A percentile compares a stretch with the other conserved stretches of the same genome.
phyloP scores from a whole-genome alignment of 2,113 vertebrate genomes.

The Danionella cerebrum region DNA sequence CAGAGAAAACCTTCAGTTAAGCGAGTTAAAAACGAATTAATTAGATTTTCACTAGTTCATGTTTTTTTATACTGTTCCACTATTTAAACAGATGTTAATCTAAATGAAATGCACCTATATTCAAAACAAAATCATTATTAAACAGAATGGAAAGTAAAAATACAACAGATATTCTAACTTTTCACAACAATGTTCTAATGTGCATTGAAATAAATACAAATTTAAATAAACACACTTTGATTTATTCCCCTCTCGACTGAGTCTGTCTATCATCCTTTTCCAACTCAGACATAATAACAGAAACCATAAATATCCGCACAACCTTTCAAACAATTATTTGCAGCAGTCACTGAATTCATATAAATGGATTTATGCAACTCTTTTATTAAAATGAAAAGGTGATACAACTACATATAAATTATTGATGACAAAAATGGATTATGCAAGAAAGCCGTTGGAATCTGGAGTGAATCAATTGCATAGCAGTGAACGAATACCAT shows the following conservation, averaged over 20 bases:
- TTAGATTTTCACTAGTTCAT: no score
- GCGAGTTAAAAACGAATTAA: no score
- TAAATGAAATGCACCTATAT: no score
- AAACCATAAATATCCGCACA: not conserved
- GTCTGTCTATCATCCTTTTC: not conserved
- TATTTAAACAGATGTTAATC: no score
- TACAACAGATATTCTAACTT: no score
- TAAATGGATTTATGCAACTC: not conserved
- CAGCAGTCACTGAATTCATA: conserved; percentile 35
- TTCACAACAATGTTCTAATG: not conserved
- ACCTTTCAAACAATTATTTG: conserved; percentile 11
- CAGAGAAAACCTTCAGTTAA: no score
- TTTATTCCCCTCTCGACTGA: not conserved
- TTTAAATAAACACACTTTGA: not conserved
- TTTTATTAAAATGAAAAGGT: not conserved
- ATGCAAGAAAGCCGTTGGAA: conserved; percentile 19
- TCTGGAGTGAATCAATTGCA: conserved; percentile 27
- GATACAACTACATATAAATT: conserved; percentile 23
- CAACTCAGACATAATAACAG: not conserved
- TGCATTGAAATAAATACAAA: not conserved
- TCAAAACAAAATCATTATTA: no score
- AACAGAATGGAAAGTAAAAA: no score
- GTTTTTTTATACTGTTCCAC: no score
- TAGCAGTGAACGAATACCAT: conserved; percentile 17
- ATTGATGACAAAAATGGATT: conserved; percentile 21